Conservation (phyloP, 2,113 vertebrate genomes). For the Oreotrochilus melanogaster region DNA sequence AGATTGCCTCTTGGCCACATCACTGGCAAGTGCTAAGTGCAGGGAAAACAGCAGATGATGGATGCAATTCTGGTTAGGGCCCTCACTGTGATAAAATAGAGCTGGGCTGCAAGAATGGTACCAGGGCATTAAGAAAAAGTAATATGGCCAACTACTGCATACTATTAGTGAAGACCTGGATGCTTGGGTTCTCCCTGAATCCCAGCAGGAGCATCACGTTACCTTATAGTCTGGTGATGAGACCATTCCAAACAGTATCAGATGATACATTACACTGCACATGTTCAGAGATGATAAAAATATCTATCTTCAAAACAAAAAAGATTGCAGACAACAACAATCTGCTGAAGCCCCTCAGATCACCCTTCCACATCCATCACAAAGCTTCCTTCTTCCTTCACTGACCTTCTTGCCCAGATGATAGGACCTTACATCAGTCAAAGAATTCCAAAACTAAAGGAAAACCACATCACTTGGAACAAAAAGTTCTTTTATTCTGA, state of each 20-base stretch:
- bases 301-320: neutral
- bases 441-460: neutral
- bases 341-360: neutral
- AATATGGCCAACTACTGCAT: neutral
- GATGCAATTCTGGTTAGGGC: neutral
- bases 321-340: neutral
- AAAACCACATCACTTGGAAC: neutral
- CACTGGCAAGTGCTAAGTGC: neutral
- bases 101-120: neutral
- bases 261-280: neutral
- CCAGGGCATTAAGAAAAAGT: neutral
- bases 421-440: neutral
- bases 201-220: neutral
- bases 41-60: neutral
- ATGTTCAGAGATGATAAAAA: neutral
- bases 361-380: neutral
- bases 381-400: neutral
- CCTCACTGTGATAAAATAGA: neutral
- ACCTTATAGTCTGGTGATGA: neutral
- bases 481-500: neutral
- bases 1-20: neutral
- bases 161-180: neutral
- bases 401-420: neutral
- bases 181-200: neutral
- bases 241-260: neutral